phyloP scores from a whole-genome alignment of 1,140 invertebrate genomes.

The Drosophila simulans region DNA sequence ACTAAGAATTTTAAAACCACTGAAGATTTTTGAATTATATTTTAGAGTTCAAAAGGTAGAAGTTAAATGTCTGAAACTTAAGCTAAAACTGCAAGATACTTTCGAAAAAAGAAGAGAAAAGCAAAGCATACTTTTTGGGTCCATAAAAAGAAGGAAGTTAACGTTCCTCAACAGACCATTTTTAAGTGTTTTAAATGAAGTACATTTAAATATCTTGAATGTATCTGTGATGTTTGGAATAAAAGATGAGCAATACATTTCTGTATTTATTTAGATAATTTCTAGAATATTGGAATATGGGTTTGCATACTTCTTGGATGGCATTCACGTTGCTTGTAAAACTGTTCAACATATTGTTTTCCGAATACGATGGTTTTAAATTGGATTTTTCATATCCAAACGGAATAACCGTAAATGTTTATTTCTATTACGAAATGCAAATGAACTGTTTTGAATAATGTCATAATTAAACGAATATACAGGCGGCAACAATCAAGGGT shows the following conservation, averaged over 20 bases:
- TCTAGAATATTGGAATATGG: too few species aligned
- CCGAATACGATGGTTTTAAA: conserved; percentile 8
- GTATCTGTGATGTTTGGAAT: too few species aligned
- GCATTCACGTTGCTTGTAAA: background rate
- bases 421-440: conserved; percentile 62
- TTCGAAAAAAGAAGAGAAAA: background rate
- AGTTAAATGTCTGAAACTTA: background rate
- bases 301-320: conserved; percentile 10
- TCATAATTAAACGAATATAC: conserved; percentile 75
- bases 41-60: background rate
- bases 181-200: too few species aligned
- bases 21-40: conserved; percentile 26
- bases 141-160: background rate
- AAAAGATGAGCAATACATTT: too few species aligned
- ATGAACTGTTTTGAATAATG: conserved; percentile 42
- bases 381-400: conserved; percentile 15
- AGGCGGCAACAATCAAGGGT: conserved; percentile 80
- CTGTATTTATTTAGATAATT: too few species aligned
- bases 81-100: background rate
- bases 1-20: conserved; percentile 14
- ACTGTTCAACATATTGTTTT: background rate
- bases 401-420: conserved; percentile 60
- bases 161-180: too few species aligned
- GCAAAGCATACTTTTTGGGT: conserved; percentile 36
- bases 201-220: too few species aligned